Evolutionary conservation across 2,888 invertebrate genomes (phyloP), one percentile per base, ranked within the genome.

Genomic region (Chromoteleia sp.): DNA sequence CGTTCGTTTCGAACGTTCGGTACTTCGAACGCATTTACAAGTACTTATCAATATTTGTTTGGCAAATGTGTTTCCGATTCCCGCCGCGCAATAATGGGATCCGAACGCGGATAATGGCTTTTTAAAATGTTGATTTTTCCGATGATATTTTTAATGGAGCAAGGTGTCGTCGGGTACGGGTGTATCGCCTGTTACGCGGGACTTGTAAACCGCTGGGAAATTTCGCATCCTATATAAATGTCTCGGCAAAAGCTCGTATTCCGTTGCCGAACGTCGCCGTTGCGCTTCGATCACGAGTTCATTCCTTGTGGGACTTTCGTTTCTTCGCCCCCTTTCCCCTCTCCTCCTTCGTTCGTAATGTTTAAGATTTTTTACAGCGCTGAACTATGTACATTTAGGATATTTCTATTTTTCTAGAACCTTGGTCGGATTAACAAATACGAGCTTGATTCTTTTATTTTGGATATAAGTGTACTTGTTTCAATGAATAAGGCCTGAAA

Each of bases 1-100:
- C 1, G 33, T 33, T 8, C 33, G 33, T 1, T 33, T 33, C 33
- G 15, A 33, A 15, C 14, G 12, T 3, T 30, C 30, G 33, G 17
- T 29, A 39, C 17, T 15, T 19, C 39, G 33, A 33, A 33, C 33
- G 61, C 30, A 61, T 43, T 30, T 48, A 7, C 36, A n/a, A 61
- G 12, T 63, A 48, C 30, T 56, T 58, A 48, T 54, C 45, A 36
- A 29, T 48, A 48, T 70, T 70, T 70, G 48, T 70, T 58, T 54
- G 50, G 17, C 14, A 43, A 70, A 56, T 43, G 30, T 19, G 45
- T 41, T 41, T 50, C 33, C 39, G 48, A 19, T 17, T 48, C 10
- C n/a, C 52, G n/a, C 2, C 15, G 15, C 29, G 7, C 48, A 29
- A 29, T 19, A 36, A 48, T 21, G 33, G 17, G 21, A 33, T 33